Base-by-base conservation (phyloP, 1,140 invertebrate species). In the Nebria ingens region DNA sequence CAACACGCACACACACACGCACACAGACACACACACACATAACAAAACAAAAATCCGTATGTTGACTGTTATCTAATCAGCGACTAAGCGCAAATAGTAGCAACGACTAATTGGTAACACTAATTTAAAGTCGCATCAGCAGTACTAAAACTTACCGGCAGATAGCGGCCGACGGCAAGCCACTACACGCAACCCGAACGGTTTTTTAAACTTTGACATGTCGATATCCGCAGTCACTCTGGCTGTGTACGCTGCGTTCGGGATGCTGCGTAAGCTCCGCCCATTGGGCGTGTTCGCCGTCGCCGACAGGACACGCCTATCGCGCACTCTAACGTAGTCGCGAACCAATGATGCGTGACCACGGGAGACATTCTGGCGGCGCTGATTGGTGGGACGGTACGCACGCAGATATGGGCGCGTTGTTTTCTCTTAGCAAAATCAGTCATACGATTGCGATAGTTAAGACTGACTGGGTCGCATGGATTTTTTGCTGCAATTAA, bases 261-360 rank as follows among this genome's bases (percentile, higher is more conserved):
- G 64, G 65, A 67, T 66, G 64, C 64, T 66, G 65, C 42, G 29
- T 15, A 61, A 34, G 58, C 62, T 56, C 56, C 63, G 55, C 65
- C 65, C 40, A 13, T 13, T 11, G 34, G 56, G 52, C 52, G 45
- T 19, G 52, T 19, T 19, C 23, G 38, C 23, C n/a, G 53, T 17
- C 51, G 45, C 34, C 58, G 59, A 45, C 42, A 53, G 53, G 52
- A 52, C 25, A 49, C 50, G 19, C 23, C 23, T 3, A 19, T 34
- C 52, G 25, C 6, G 25, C 6, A 34, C n/a, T n/a, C n/a, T 34
- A 6, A 34, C 6, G 25, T 34, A n/a, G 6, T n/a, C 6, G 25
- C 57, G 42, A n/a, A 45, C 65, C 65, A 67, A 67, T 67, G 56
- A 61, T 53, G 50, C 60, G 49, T 55, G 20, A 42, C 38, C 21